A percentile compares a stretch with the other conserved stretches of the same genome.
Evolutionary conservation across 2,797 vertebrate species (phyloP).

Genomic region (Sebastes trivittatus): DNA sequence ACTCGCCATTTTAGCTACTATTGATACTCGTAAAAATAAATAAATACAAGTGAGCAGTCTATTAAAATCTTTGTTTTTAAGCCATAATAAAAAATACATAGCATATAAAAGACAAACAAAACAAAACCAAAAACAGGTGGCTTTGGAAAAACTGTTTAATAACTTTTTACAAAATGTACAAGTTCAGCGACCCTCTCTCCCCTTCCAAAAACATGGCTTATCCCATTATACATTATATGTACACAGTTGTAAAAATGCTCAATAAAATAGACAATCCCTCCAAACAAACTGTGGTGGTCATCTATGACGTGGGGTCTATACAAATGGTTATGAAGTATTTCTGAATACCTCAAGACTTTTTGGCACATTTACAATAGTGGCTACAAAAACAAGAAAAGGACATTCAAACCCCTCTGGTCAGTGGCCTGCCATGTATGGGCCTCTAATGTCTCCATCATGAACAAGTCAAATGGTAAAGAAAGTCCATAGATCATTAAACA

Average conservation of each 20-base stretch:
- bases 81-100: background rate
- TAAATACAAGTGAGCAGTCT: too few relatives aligned
- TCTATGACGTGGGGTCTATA: slow-evolving; percentile 16
- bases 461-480: slow-evolving; percentile 1
- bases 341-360: slow-evolving; percentile 45
- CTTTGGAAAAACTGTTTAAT: slow-evolving; percentile 78
- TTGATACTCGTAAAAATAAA: background rate
- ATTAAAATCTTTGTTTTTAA: background rate
- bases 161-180: slow-evolving; percentile 81
- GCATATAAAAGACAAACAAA: background rate
- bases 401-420: slow-evolving; percentile 46
- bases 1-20: background rate
- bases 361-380: slow-evolving; percentile 72
- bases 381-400: slow-evolving; percentile 43
- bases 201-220: slow-evolving; percentile 42
- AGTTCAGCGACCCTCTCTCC: slow-evolving; percentile 34
- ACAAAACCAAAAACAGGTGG: background rate
- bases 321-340: slow-evolving; percentile 33
- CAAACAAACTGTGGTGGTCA: slow-evolving; percentile 35
- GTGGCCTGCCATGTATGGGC: slow-evolving; percentile 40
- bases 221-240: slow-evolving; percentile 53
- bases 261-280: slow-evolving; percentile 61
- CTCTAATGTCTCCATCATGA: slow-evolving; percentile 22
- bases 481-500: slow-evolving; percentile 13
- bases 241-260: slow-evolving; percentile 69